These are phyloP conservation scores for Epizoanthus illoricatus DNA, from an alignment of 92 coral and sea anemone genomes.

Conservation along the genomic window DNA sequence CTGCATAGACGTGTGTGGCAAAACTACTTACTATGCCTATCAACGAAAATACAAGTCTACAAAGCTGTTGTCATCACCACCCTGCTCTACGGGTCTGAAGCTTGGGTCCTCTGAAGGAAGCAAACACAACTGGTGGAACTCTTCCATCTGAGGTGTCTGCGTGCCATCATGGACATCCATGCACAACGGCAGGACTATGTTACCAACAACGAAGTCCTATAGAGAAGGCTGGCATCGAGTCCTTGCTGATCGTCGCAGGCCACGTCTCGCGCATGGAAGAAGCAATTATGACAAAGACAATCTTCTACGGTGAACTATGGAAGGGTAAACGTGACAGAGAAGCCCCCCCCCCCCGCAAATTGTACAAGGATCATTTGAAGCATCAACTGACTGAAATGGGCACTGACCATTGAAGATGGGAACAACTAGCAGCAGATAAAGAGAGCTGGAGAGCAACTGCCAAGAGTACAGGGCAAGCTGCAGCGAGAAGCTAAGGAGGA, in stretches of 20 bases:
- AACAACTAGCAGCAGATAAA: neutral
- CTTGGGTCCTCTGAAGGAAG: neutral
- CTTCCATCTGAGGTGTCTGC: neutral
- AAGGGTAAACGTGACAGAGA: conserved; percentile 18
- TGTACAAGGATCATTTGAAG: conserved; percentile 14
- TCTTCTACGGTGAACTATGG: conserved; percentile 15
- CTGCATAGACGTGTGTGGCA: too few species aligned
- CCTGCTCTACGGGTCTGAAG: neutral
- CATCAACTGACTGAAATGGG: neutral
- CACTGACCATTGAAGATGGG: neutral
- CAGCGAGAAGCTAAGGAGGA: neutral
- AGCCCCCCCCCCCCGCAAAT: neutral
- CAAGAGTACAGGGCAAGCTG: neutral
- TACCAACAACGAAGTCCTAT: conserved; percentile 25
- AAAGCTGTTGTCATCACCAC: neutral
- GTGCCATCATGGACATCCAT: neutral
- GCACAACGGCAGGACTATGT: neutral
- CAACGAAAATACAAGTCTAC: neutral
- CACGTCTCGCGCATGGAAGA: conserved; percentile 30
- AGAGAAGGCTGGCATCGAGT: neutral
- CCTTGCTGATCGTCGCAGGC: neutral
- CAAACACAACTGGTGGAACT: neutral
- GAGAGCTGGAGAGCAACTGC: conserved; percentile 3
- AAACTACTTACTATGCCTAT: too few species aligned
- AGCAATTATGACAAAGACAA: neutral